Base-by-base conservation (phyloP, 2,113 vertebrate genomes). In the Cricetomys ansorgei region DNA sequence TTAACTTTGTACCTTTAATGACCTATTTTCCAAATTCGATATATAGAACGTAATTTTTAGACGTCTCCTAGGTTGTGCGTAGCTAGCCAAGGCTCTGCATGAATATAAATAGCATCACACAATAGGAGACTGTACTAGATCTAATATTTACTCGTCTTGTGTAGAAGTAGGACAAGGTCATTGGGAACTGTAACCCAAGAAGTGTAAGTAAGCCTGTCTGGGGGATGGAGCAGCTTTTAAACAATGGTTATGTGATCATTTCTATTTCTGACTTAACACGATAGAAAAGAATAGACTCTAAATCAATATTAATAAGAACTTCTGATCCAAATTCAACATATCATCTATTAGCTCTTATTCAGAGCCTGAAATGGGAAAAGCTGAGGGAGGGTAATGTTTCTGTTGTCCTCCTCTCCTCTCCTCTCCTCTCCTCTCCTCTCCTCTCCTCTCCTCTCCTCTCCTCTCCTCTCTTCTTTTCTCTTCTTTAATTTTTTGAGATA, bases 171-270 rank as follows among this genome's bases (percentile, higher is more conserved):
- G 96, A 92, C 97, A 97, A 97, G 96, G 96, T 97, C 96, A 96
- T 84, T 84, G 88, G 64, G 93, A 97, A 95, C 87, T 0, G 37
- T 97, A 97, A 96, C 96, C 88, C 81, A 94, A 97, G 97, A 96
- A 97, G 81, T 97, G 94, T 97, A 98, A 97, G 95, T 97, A 97
- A 97, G 86, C 91, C 90, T 96, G 92, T 95, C 94, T 97, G 94
- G 91, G 76, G 81, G 94, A 72, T 77, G 85, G 92, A 77, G 94
- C 1, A 45, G 96, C 95, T 97, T 97, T 96, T 96, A 96, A 96
- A 48, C 81, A 81, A 34, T 91, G 87, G 92, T 91, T 97, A 96
- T 94, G 40, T 91, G 96, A 95, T 95, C 37, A 91, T 97, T 97
- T 95, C 96, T 96, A 95, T 97, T 97, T 97, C 91, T 97, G 81